Base-by-base conservation (phyloP, 2,113 vertebrate species). In the Coryphaenoides rupestris region DNA sequence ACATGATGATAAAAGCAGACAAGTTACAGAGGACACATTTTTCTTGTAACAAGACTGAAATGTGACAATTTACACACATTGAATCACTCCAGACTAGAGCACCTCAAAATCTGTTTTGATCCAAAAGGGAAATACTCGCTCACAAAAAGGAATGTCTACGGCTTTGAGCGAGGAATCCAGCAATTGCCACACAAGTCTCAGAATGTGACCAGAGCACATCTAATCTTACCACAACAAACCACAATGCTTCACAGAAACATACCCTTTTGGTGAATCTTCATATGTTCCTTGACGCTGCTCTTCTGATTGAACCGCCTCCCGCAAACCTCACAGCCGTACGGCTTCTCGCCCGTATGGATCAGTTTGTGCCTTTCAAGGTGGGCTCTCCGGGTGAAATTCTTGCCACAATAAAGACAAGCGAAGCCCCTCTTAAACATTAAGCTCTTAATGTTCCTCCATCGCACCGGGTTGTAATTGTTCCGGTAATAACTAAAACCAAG, bases 331-430 rank as follows among this genome's bases (percentile, higher is more conserved):
- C 87, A 89, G 45, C 70, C 70, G 2, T 77, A 89, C 0, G 87
- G 86, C 54, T 87, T 87, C 76, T 89, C 87, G 0, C 87, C 87
- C 0, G 87, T 89, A 3, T 89, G 87, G 12, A 89, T 86, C 77
- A 75, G 66, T 2, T 86, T 85, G 4, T 89, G 87, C 7, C 86
- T 53, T 68, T 86, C 87, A 0, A 89, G 75, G 58, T 89, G 84
- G 0, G 80, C 84, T 0, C 69, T 21, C 0, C 80, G 84, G n/a
- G 83, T 82, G 0, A 89, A 89, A 1, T 56, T 69, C 57, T 89
- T 89, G 1, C 86, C 82, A 1, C 87, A 89, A 21, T 84, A 84
- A 0, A 83, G 68, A 16, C 87, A 89, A 52, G 72, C 9, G 53
- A 73, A 82, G 57, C 84, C 73, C 7, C 78, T 86, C 65, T 83